Conservation (phyloP, 2,888 invertebrate genomes). For the Drosophila antonietae region DNA sequence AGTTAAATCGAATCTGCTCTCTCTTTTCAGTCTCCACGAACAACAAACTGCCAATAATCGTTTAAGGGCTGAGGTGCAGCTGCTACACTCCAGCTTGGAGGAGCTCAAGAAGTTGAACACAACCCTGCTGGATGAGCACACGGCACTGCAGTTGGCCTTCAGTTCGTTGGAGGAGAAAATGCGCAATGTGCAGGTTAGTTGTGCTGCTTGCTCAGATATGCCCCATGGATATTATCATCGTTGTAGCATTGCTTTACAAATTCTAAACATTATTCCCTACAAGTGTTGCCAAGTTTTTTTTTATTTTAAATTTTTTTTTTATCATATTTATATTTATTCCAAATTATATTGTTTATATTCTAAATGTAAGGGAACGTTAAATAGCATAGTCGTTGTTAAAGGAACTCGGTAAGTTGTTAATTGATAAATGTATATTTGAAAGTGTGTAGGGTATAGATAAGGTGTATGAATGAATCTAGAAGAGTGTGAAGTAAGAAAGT, state of each 20-base stretch:
- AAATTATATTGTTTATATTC: slow-evolving; percentile 31
- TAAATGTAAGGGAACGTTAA: slow-evolving; percentile 5
- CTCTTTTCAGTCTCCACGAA: slow-evolving; percentile 88
- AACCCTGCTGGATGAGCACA: slow-evolving; percentile 96
- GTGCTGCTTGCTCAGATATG: neutral
- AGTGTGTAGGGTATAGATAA: too few species aligned
- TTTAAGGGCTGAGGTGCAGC: slow-evolving; percentile 90
- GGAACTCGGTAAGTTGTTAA: slow-evolving; percentile 20
- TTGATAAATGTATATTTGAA: neutral
- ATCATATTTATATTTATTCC: neutral
- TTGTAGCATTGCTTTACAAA: slow-evolving; percentile 35
- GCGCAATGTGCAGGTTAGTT: slow-evolving; percentile 90
- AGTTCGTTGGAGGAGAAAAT: slow-evolving; percentile 95
- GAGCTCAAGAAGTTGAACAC: slow-evolving; percentile 94
- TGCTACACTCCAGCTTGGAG: slow-evolving; percentile 89
- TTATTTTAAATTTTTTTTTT: neutral
- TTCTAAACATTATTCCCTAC: neutral
- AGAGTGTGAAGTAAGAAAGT: neutral
- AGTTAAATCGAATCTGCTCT: neutral
- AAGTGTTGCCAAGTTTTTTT: slow-evolving; percentile 5
- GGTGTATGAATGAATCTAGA: neutral
- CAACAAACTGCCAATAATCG: slow-evolving; percentile 88
- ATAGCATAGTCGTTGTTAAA: slow-evolving; percentile 9
- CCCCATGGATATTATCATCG: slow-evolving; percentile 24
- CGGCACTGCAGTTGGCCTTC: slow-evolving; percentile 96